These are phyloP conservation scores for Platyscapa corneri DNA, from an alignment of 1,140 invertebrate species.

Conservation along the genomic window DNA sequence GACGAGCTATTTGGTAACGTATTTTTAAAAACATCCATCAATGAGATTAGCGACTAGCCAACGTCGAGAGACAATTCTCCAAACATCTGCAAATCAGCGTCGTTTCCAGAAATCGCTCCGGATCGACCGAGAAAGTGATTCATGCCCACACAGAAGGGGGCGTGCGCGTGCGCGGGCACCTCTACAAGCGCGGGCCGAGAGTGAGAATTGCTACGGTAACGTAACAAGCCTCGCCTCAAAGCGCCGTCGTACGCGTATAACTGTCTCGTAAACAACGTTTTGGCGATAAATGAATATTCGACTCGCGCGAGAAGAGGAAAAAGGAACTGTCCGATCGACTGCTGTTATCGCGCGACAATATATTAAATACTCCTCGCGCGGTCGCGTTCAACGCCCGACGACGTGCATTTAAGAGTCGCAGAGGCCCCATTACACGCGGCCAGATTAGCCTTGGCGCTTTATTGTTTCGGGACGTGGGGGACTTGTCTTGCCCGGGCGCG, in stretches of 20 bases:
- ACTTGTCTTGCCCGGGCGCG: neutral
- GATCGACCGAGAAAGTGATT: neutral
- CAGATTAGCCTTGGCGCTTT: neutral
- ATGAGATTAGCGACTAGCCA: neutral
- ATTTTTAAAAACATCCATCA: slow-evolving; percentile 8
- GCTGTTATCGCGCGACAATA: slow-evolving; percentile 13
- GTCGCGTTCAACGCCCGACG: neutral
- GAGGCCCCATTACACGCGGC: neutral
- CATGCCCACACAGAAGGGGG: neutral
- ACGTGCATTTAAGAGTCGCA: neutral
- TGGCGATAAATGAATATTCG: slow-evolving; percentile 41
- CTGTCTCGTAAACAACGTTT: slow-evolving; percentile 25
- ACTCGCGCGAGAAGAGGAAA: neutral
- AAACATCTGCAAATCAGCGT: neutral
- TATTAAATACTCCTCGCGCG: neutral
- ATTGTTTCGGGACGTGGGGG: neutral
- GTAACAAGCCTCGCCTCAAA: neutral
- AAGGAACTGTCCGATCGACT: neutral
- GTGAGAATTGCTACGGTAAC: neutral
- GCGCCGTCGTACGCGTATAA: slow-evolving; percentile 16
- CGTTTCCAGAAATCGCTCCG: neutral
- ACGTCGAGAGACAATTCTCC: neutral
- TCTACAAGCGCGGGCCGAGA: neutral
- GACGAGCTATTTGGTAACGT: neutral
- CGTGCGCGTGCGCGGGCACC: too few species aligned